Evolutionary conservation across 1,140 invertebrate genomes (phyloP).

Genomic region (Antheraea mylitta): DNA sequence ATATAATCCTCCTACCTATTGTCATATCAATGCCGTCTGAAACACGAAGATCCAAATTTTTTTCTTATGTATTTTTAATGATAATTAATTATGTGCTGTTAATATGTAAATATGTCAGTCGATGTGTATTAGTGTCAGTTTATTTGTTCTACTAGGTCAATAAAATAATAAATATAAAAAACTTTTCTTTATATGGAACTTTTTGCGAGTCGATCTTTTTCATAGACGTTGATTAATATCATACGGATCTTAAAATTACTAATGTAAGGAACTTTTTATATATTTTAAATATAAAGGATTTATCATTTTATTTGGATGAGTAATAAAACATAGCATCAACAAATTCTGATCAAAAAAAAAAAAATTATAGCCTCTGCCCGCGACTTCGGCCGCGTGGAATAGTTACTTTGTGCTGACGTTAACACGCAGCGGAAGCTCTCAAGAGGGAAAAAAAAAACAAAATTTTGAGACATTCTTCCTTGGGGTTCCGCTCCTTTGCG

Average conservation of each 20-base stretch:
- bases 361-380: too few species aligned
- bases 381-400: too few species aligned
- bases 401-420: too few species aligned
- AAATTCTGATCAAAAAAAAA: too few species aligned
- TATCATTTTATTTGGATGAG: too few species aligned
- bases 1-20: slow-evolving; percentile 58
- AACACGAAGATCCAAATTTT: slow-evolving; percentile 66
- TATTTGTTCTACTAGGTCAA: slow-evolving; percentile 30
- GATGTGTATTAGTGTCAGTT: slow-evolving; percentile 61
- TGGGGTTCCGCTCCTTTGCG: too few species aligned
- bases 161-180: not conserved
- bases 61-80: slow-evolving; percentile 57
- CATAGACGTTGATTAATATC: not conserved
- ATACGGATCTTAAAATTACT: not conserved
- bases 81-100: slow-evolving; percentile 65
- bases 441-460: too few species aligned
- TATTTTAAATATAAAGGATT: too few species aligned
- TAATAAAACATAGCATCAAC: too few species aligned
- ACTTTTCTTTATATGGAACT: not conserved
- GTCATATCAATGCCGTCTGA: slow-evolving; percentile 72
- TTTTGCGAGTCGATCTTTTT: not conserved
- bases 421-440: too few species aligned
- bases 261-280: too few species aligned
- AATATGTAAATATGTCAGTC: slow-evolving; percentile 64
- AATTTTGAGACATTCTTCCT: too few species aligned